A percentile compares a stretch with the other conserved stretches of the same genome.
Conservation (phyloP, 2,113 vertebrate genomes). For the Sylvilagus bachmani region DNA sequence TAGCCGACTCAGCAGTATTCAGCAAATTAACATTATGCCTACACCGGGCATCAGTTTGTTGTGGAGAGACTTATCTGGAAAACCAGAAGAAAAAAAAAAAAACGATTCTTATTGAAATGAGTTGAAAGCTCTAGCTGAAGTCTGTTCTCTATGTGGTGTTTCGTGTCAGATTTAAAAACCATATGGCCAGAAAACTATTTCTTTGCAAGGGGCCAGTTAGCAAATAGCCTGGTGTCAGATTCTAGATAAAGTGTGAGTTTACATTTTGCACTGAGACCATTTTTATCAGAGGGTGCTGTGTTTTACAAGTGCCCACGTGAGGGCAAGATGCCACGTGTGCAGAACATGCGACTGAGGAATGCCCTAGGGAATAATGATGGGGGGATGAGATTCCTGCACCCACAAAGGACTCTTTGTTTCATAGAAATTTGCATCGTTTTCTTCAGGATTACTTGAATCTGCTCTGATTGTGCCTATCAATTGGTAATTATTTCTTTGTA, state of each 20-base stretch:
- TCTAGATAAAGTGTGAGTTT: slow-evolving; percentile 65
- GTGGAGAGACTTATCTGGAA: slow-evolving; percentile 51
- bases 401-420: slow-evolving; percentile 66
- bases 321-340: slow-evolving; percentile 1
- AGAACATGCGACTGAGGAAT: background rate
- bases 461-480: background rate
- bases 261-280: slow-evolving; percentile 34
- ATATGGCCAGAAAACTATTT: slow-evolving; percentile 16
- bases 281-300: slow-evolving; percentile 51
- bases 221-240: slow-evolving; percentile 51
- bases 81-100: background rate
- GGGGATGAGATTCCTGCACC: background rate
- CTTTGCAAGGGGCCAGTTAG: background rate
- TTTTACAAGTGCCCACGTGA: slow-evolving; percentile 49
- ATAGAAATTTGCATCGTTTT: slow-evolving; percentile 45
- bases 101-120: background rate
- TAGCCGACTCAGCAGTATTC: slow-evolving; percentile 18
- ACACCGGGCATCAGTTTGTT: background rate
- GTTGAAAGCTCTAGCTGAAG: background rate
- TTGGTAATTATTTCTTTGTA: background rate
- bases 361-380: slow-evolving; percentile 13
- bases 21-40: background rate
- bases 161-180: slow-evolving; percentile 51
- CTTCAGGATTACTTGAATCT: slow-evolving; percentile 44
- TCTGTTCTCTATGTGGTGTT: slow-evolving; percentile 44